These are phyloP conservation scores for Pachymerium ferrugineum DNA, from an alignment of 2,888 invertebrate species.

Conservation along the genomic window DNA sequence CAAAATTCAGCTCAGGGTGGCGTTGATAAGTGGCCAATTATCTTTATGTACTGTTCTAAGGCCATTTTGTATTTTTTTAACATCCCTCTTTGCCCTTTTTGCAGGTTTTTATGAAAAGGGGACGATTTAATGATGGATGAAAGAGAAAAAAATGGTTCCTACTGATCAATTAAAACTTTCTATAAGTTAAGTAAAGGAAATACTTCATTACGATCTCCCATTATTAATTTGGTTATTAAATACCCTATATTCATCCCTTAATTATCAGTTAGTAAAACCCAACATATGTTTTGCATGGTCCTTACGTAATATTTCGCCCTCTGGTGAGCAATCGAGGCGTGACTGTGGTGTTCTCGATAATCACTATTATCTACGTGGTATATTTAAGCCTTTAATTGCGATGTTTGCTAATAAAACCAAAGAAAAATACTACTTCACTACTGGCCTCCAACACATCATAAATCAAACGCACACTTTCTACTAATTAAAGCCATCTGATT, in stretches of 20 bases:
- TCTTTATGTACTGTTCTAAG: conserved; percentile 4
- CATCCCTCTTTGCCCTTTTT: background rate
- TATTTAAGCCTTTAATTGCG: conserved; percentile 13
- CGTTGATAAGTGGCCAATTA: conserved; percentile 27
- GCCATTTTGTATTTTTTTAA: too few species aligned
- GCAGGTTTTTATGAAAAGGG: background rate
- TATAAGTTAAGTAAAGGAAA: too few species aligned
- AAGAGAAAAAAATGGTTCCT: background rate
- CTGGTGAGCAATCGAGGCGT: conserved; percentile 24
- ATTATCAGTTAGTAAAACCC: background rate
- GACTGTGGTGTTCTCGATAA: background rate
- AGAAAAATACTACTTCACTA: conserved; percentile 5
- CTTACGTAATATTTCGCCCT: conserved; percentile 8
- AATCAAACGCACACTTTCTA: conserved; percentile 15
- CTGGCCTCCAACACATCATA: conserved; percentile 20
- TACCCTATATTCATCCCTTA: background rate
- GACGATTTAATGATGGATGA: background rate
- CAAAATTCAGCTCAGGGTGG: conserved; percentile 24
- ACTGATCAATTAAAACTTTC: background rate
- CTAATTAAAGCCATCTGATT: conserved; percentile 4
- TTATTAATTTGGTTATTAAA: background rate
- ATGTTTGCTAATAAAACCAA: conserved; percentile 9
- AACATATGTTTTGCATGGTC: background rate
- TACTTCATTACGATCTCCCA: too few species aligned
- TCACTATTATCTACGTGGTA: conserved; percentile 4